A percentile compares a stretch with the other conserved stretches of the same genome.
phyloP scores from a whole-genome alignment of 2,797 vertebrate genomes.

The Argya squamiceps region DNA sequence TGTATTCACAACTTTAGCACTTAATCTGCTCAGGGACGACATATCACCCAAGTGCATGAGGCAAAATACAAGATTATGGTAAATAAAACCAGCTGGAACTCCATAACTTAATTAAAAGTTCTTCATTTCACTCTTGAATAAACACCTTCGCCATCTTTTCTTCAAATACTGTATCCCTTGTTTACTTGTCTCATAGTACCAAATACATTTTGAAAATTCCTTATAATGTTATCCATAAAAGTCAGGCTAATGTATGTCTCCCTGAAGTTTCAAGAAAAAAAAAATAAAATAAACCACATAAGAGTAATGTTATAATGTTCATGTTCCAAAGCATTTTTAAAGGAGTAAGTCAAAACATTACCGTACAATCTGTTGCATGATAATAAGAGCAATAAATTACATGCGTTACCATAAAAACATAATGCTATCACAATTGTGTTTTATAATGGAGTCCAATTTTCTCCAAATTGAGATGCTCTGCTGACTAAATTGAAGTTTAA shows the following conservation, averaged over 20 bases:
- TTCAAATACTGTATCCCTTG: background rate
- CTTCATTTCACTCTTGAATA: background rate
- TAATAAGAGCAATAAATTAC: constrained; percentile 40
- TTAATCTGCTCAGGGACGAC: background rate
- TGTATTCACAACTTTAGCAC: background rate
- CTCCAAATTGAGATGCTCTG: constrained; percentile 30
- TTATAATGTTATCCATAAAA: background rate
- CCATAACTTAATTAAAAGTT: background rate
- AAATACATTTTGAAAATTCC: background rate
- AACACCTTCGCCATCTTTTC: background rate
- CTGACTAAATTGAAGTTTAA: constrained; percentile 58
- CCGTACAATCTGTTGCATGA: constrained; percentile 18
- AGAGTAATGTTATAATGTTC: background rate
- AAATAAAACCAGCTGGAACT: constrained; percentile 4
- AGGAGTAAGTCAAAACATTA: constrained; percentile 38
- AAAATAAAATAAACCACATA: background rate
- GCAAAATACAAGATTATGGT: background rate
- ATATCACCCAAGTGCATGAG: background rate
- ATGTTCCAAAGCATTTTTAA: background rate
- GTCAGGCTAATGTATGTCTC: background rate
- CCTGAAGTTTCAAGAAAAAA: background rate
- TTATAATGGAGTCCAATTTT: constrained; percentile 55
- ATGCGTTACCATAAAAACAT: constrained; percentile 37
- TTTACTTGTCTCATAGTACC: background rate
- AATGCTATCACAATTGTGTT: constrained; percentile 44